Evolutionary conservation across 2,113 vertebrate species (phyloP).

Genomic region (Hippocampus barbouri): DNA sequence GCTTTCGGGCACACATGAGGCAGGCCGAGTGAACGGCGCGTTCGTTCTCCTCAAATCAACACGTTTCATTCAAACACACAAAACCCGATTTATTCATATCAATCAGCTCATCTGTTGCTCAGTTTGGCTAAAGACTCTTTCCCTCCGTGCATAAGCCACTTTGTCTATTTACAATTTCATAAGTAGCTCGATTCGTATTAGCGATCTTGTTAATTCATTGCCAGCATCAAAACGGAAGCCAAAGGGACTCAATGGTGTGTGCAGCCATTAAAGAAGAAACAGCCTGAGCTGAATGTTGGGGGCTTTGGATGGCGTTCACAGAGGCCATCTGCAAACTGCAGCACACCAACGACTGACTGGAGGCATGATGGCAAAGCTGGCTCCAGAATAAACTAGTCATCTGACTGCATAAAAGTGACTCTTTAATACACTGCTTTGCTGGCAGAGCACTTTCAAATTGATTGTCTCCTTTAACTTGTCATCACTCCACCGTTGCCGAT

Average conservation of each 20-base stretch:
- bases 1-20: constrained; percentile 2
- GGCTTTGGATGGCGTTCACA: constrained; percentile 64
- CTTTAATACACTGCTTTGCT: constrained; percentile 32
- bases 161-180: constrained; percentile 70
- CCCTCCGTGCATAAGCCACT: constrained; percentile 56
- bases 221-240: constrained; percentile 51
- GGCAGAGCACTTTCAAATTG: constrained; percentile 44
- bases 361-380: constrained; percentile 61
- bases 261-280: constrained; percentile 61
- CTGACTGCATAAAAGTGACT: constrained; percentile 57
- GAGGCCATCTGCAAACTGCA: constrained; percentile 68
- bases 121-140: constrained; percentile 43
- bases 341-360: constrained; percentile 52
- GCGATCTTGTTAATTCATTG: constrained; percentile 48
- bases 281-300: constrained; percentile 57
- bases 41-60: constrained; percentile 45
- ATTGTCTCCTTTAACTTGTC: constrained; percentile 49
- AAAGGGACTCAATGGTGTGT: constrained; percentile 61
- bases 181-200: constrained; percentile 60
- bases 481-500: constrained; percentile 58
- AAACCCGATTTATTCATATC: constrained; percentile 49
- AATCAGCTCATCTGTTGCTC: constrained; percentile 59
- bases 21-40: constrained; percentile 12
- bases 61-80: constrained; percentile 41
- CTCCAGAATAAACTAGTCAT: constrained; percentile 60